Base-by-base conservation (phyloP, 2,797 vertebrate species). In the Sebastes trivittatus region DNA sequence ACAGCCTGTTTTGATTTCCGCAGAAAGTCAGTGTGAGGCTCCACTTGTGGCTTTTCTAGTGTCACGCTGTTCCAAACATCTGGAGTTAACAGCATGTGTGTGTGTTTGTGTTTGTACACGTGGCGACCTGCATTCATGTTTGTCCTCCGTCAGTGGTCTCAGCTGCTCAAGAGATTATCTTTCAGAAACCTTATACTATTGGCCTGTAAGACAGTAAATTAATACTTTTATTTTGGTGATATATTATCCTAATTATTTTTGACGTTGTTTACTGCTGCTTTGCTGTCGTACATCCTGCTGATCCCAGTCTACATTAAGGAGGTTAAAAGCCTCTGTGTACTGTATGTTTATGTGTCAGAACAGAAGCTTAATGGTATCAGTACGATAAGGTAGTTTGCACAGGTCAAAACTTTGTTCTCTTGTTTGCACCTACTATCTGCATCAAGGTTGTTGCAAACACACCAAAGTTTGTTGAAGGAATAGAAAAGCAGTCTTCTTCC, bases 41-140 rank as follows among this genome's bases (percentile, higher is more conserved):
- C 25, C 56, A 59, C 63, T 73, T 29, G 58, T 61, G 72, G 34
- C 23, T 65, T 80, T 27, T 72, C 74, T 61, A 25, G 58, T 30
- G 77, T 86, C 81, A 58, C 5, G 63, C 81, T 84, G 87, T 27
- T 77, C 27, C 62, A 5, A 86, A 88, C 89, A 93, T 88, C 86
- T 89, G 83, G 71, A 78, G 77, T 77, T 36, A 58, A 36, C 74
- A 59, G 73, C 34, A 1, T 69, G 83, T 65, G 78, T 67, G 66
- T 30, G 14, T 55, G 72, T 22, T 32, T 62, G 32, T 81, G 59
- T 87, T 54, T 74, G 29, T 75, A 46, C 32, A 59, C 5, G 7
- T 34, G 79, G 14, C 4, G 29, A 27, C n/a, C 23, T 62, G 61
- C 65, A 8, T 59, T 70, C 29, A 23, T 75, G 69, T 79, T 75